These are phyloP conservation scores for Melitaea athalia DNA, from an alignment of 2,888 invertebrate species.

Conservation along the genomic window DNA sequence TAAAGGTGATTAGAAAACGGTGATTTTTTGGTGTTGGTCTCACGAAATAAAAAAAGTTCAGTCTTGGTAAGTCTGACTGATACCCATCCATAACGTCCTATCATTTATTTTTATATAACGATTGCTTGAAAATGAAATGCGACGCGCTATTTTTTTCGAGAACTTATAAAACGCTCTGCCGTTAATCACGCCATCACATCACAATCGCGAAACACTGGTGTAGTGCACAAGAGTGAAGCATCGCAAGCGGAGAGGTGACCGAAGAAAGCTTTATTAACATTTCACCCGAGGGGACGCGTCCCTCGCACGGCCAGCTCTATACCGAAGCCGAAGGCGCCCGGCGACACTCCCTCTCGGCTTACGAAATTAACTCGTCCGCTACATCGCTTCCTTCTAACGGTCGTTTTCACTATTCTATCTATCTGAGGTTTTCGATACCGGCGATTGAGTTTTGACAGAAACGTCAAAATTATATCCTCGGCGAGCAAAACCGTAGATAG, in stretches of 20 bases:
- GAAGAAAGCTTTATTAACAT: constrained; percentile 55
- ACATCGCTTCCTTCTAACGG: constrained; percentile 50
- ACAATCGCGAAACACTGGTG: constrained; percentile 34
- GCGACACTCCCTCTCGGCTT: constrained; percentile 53
- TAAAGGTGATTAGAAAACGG: neutral
- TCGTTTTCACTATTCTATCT: constrained; percentile 34
- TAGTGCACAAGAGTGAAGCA: constrained; percentile 53
- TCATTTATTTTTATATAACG: constrained; percentile 1
- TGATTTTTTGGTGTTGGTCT: neutral
- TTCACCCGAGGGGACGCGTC: constrained; percentile 42
- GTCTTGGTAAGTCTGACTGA: constrained; percentile 1
- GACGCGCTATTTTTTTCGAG: neutral
- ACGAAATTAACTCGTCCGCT: constrained; percentile 41
- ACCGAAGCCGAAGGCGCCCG: constrained; percentile 80
- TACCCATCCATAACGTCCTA: neutral
- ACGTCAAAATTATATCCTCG: neutral
- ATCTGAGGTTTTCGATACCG: constrained; percentile 39
- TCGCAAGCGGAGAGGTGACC: constrained; percentile 53
- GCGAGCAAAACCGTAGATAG: no score
- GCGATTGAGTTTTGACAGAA: neutral
- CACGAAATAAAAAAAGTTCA: neutral
- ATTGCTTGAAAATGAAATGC: constrained; percentile 14
- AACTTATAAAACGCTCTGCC: constrained; percentile 7
- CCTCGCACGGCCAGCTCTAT: constrained; percentile 54
- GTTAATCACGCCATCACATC: constrained; percentile 24